Evolutionary conservation across 53 echinoderm and acorn worm genomes (phyloP).

Genomic region (Echinarachnius parma): DNA sequence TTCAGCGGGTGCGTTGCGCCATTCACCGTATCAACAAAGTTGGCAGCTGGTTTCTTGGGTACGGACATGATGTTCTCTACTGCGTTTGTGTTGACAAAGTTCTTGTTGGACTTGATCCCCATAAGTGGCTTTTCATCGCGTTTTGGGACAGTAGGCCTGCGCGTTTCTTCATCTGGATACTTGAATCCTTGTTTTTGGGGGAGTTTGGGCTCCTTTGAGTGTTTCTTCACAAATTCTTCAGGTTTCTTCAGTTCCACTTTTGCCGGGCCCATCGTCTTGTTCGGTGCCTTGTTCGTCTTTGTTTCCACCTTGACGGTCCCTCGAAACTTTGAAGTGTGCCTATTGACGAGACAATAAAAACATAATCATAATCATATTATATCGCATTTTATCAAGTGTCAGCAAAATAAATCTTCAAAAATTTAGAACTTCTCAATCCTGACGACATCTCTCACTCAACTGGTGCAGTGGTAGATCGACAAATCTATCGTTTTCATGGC

Average conservation of each 20-base stretch:
- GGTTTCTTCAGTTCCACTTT: constrained; percentile 78
- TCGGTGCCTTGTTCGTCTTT: constrained; percentile 79
- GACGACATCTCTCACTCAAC: too few species aligned
- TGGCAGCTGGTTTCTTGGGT: constrained; percentile 99
- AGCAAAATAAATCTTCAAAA: too few species aligned
- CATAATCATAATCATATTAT: too few species aligned
- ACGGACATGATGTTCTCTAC: constrained; percentile 99
- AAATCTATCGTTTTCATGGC: too few species aligned
- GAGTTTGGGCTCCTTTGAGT: constrained; percentile 81
- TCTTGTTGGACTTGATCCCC: constrained; percentile 93
- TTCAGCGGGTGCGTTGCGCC: constrained; percentile 90
- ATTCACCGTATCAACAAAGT: constrained; percentile 92
- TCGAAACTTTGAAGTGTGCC: constrained; percentile 79
- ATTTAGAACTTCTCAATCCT: too few species aligned
- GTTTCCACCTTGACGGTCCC: constrained; percentile 73
- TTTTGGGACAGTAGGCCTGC: constrained; percentile 72
- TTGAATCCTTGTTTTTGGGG: constrained; percentile 67
- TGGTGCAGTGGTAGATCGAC: too few species aligned
- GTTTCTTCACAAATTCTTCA: constrained; percentile 69
- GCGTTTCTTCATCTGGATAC: constrained; percentile 70
- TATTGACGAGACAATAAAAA: constrained; percentile 46
- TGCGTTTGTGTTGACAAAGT: constrained; percentile 96
- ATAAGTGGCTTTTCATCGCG: constrained; percentile 85
- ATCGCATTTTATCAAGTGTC: too few species aligned
- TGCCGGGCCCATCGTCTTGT: constrained; percentile 98